Conservation (phyloP, 2,888 invertebrate species). For the Luperina nickerlii region DNA sequence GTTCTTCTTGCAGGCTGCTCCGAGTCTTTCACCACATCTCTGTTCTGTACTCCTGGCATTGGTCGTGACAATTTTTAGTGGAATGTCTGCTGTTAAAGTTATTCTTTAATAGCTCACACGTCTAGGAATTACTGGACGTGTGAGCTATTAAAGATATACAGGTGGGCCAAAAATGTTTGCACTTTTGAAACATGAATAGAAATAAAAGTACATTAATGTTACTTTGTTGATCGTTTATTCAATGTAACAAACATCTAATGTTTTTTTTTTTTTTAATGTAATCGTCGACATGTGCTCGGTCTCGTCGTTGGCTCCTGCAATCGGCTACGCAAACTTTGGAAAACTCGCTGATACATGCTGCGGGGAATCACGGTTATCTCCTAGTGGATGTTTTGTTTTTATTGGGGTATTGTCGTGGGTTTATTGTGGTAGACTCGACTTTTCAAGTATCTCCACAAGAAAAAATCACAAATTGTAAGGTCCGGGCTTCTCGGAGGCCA, state of each 20-base stretch:
- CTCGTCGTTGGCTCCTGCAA: no score
- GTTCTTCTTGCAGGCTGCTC: slow-evolving; percentile 85
- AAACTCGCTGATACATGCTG: no score
- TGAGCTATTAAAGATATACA: slow-evolving; percentile 55
- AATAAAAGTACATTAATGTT: no score
- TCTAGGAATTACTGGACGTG: slow-evolving; percentile 81
- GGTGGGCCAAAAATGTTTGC: no score
- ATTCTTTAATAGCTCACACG: no score
- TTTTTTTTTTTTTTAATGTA: no score
- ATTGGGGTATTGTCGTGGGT: not conserved
- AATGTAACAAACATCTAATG: no score
- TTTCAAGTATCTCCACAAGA: not conserved
- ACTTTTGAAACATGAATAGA: no score
- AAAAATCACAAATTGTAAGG: not conserved
- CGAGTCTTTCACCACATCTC: slow-evolving; percentile 80
- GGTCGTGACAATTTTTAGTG: slow-evolving; percentile 85
- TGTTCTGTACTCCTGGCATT: slow-evolving; percentile 89
- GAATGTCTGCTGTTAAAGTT: slow-evolving; percentile 78
- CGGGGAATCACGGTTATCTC: not conserved
- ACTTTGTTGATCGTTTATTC: no score
- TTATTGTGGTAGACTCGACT: not conserved
- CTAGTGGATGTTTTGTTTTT: slow-evolving; percentile 5
- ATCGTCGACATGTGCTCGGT: no score
- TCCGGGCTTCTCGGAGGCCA: slow-evolving; percentile 1
- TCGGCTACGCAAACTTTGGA: no score